Base-by-base conservation (phyloP, 2,888 invertebrate species). In the Drosophila quinaria region DNA sequence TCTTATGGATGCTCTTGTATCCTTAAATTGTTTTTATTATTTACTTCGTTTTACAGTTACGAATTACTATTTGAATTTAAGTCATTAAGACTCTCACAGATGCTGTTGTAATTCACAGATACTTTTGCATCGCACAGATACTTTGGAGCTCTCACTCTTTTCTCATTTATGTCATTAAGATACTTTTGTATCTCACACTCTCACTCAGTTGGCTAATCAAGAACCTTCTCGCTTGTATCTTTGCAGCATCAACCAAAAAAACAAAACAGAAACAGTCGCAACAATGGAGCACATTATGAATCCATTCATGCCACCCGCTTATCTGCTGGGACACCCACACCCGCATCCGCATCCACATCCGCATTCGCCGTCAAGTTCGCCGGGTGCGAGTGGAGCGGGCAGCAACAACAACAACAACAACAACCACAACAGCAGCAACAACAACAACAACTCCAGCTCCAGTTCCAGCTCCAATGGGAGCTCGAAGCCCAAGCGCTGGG, bases 401-500 rank as follows among this genome's bases (percentile, higher is more conserved):
- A 42, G 61, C 56, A 44, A 25, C 47, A 39, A 13, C 50, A 33
- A n/a, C 22, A 22, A 4, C 25, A 25, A 22, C 46, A 25, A 4
- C 25, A 25, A 22, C 46, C n/a, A 6, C 22, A 22, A 22, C 22
- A 22, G 4, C 25, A 6, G 8, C 25, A 25, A 8, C 29, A 6
- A 17, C 29, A 15, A 4, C 31, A 15, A 31, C 47, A 31, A 17
- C 31, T 9, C n/a, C 13, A 54, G 39, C 54, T 15, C 1, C 11
- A 56, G 42, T 25, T 42, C 35, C 17, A 63, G 19, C n/a, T 49
- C 37, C 17, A 63, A 11, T 11, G 63, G 62, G 3, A 64, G 35
- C 25, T 93, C 78, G 19, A 92, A 92, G 56, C 92, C 91, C 8
- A 92, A 92, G 71, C 96, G 96, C 87, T 95, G 96, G 96, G 96